A percentile compares a stretch with the other conserved stretches of the same genome.
phyloP scores from a whole-genome alignment of 2,888 invertebrate genomes.

The Sinohyriopsis cumingii region DNA sequence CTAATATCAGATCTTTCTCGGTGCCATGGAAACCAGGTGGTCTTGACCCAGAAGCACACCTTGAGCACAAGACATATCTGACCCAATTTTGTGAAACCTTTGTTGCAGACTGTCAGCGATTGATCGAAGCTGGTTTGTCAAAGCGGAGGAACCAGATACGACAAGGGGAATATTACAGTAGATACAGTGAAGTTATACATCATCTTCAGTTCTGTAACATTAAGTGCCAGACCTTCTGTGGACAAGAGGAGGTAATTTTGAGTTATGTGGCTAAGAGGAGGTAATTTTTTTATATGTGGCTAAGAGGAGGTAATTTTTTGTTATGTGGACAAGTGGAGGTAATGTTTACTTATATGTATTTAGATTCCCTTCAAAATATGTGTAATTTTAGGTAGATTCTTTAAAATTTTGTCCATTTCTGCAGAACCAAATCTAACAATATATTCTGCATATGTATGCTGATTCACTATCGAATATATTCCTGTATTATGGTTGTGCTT shows the following conservation, averaged over 20 bases:
- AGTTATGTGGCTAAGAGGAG: slow-evolving; percentile 5
- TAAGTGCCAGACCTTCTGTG: slow-evolving; percentile 65
- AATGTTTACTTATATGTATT: slow-evolving; percentile 14
- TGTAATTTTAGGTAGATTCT: too few relatives aligned
- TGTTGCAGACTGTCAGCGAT: slow-evolving; percentile 33
- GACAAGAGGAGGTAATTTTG: slow-evolving; percentile 53
- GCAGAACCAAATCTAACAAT: too few relatives aligned
- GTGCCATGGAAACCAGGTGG: slow-evolving; percentile 53
- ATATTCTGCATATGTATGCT: too few relatives aligned
- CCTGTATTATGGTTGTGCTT: too few relatives aligned
- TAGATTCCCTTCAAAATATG: too few relatives aligned
- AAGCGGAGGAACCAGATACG: slow-evolving; percentile 39
- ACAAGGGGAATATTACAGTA: slow-evolving; percentile 52
- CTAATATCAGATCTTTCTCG: slow-evolving; percentile 27
- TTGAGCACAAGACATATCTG: slow-evolving; percentile 54
- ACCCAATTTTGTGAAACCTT: slow-evolving; percentile 53
- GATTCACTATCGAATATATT: too few relatives aligned
- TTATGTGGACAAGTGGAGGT: slow-evolving; percentile 20
- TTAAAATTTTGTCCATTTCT: too few relatives aligned
- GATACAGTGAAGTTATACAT: slow-evolving; percentile 61
- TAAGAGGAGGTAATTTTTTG: slow-evolving; percentile 48
- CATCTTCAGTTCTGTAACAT: slow-evolving; percentile 61
- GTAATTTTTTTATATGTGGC: slow-evolving; percentile 28
- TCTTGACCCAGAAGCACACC: slow-evolving; percentile 38
- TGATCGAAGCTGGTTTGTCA: slow-evolving; percentile 43